Percentiles rank a stretch among this genome's conserved stretches.
Conservation (phyloP, 2,113 vertebrate species). For the Scopus umbretta region DNA sequence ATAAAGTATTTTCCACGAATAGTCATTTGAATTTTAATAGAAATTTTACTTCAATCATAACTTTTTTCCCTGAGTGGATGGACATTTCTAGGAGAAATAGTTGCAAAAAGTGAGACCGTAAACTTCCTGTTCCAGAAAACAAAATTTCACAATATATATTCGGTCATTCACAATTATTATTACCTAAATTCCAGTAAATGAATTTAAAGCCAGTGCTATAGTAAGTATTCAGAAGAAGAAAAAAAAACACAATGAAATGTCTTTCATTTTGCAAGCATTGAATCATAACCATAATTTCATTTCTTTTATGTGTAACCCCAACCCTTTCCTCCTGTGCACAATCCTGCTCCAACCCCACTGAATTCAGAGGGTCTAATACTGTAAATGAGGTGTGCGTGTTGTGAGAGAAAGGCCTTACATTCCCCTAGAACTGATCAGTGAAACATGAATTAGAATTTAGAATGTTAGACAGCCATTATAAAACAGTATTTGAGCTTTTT, state of each 20-base stretch:
- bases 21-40: constrained; percentile 34
- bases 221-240: neutral
- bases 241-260: neutral
- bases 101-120: neutral
- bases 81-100: neutral
- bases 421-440: neutral
- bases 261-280: neutral
- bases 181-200: neutral
- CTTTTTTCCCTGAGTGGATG: neutral
- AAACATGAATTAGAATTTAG: neutral
- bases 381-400: neutral
- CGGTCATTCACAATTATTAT: neutral
- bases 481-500: neutral
- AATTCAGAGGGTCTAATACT: neutral
- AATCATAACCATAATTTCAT: neutral
- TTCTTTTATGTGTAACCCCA: neutral
- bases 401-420: neutral
- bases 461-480: neutral
- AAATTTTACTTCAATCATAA: neutral
- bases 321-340: neutral
- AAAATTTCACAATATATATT: neutral
- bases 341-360: neutral
- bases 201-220: neutral
- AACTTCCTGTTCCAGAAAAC: neutral
- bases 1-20: constrained; percentile 14